Base-by-base conservation (phyloP, 2,113 vertebrate species). In the Capra hircus region DNA sequence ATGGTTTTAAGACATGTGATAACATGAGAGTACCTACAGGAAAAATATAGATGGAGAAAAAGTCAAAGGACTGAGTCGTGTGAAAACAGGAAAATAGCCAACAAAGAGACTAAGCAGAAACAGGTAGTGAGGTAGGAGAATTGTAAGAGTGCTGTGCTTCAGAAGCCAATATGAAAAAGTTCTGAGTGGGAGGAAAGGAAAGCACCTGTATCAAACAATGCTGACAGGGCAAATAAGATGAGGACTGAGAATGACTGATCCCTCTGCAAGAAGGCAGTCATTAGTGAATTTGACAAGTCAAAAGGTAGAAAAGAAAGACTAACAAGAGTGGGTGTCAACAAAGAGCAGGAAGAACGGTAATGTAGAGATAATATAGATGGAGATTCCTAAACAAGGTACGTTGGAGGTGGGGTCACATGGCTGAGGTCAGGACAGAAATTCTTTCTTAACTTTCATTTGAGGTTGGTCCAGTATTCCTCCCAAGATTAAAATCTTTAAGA, bases 401-500 rank as follows among this genome's bases (percentile, higher is more conserved):
- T 0, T 40, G 6, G 8, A 45, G 45, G 11, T 23, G 9, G 15
- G 45, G 17, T 53, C 2, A 13, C 40, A 10, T 77, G 60, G 92
- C 30, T 43, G 45, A 88, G 27, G 10, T 88, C 33, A 52, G 48
- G 48, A 86, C 11, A 55, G 36, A 23, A 92, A 88, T 85, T 74
- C 36, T 48, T 91, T 57, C 80, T 43, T 33, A 83, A 94, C 33
- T 94, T 87, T 78, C 33, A 83, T 60, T 90, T 92, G 71, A 88
- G n/a, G 59, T 93, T n/a, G 23, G 97, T 67, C 19, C 23, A 93
- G 5, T 40, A 96, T 85, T 90, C 28, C 43, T 95, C 91, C 43
- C 13, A 95, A 93, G 28, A 84, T 36, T 85, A 88, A 81, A 95
- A 90, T 85, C 15, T 92, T 90, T 93, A 88, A 92, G 62, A 94